Evolutionary conservation across 2,797 vertebrate species (phyloP), one percentile per base, ranked within the genome.

Genomic region (Crypturellus tataupa): DNA sequence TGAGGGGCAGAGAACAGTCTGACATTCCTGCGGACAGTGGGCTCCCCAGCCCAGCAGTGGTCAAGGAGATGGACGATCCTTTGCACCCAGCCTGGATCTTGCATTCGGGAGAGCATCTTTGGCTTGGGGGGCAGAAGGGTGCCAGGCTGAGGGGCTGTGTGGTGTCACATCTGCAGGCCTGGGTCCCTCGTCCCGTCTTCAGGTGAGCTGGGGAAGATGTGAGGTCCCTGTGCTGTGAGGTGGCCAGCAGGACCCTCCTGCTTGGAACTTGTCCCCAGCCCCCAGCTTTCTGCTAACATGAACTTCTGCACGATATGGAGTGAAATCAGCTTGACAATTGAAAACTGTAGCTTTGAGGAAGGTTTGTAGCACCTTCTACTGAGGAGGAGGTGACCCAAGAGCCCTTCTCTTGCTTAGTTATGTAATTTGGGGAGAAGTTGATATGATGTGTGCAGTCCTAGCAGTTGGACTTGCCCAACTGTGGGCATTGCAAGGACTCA

Each of bases 141-240:
- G 44, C 59, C 37, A 67, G 60, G 40, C 60, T 56, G 71, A 92
- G 69, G 5, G 1, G n/a, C 67, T 42, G 1, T 25, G 10, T 2
- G 21, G 23, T 14, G 35, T 80, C 44, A 56, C 18, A 47, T 63
- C 59, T 1, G 0, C 53, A 47, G 44, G 14, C 59, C 67, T 67
- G 63, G 27, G 35, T 81, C 9, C 46, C 12, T 2, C 3, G 0
- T 82, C 42, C 29, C 20, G 0, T 68, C 18, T 53, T 29, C 51
- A 29, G 27, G 51, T 29, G 27, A 29, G 27, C 27, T 53, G 51
- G 51, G 15, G 27, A 29, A 10, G 15, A 8, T 55, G 51, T 31
- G 51, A 31, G 27, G 27, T 8, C 27, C 51, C 51, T 55, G 51
- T 55, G 53, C 53, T 55, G 29, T 29, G 53, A 31, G 51, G 51